phyloP scores from a whole-genome alignment of 2,113 vertebrate genomes.

The Oncorhynchus clarkii region DNA sequence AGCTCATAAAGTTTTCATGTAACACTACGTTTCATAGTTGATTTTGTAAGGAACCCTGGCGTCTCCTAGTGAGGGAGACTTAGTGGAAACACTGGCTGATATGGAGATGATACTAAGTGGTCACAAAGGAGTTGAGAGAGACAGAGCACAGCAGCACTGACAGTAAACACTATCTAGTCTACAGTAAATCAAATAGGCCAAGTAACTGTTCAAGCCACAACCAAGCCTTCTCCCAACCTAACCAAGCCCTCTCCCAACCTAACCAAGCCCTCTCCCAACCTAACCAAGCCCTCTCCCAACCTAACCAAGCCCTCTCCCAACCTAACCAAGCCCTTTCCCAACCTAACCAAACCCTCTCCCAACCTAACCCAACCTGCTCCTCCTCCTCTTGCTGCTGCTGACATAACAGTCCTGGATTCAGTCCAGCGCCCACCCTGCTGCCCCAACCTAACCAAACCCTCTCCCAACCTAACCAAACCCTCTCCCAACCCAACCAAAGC shows the following conservation, averaged over 20 bases:
- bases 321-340: not conserved
- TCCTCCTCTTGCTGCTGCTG: too few species aligned
- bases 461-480: too few species aligned
- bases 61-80: not conserved
- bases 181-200: not conserved
- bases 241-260: not conserved
- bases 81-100: not conserved
- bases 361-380: too few species aligned
- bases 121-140: not conserved
- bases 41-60: constrained; percentile 10
- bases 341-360: not conserved
- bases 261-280: not conserved
- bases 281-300: not conserved
- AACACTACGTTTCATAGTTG: constrained; percentile 10
- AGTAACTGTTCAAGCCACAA: too few species aligned
- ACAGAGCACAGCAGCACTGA: not conserved
- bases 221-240: not conserved
- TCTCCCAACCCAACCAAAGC: not conserved
- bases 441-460: not conserved
- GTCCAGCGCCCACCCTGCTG: too few species aligned
- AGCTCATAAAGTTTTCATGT: constrained; percentile 19
- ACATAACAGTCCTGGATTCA: too few species aligned
- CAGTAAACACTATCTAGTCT: not conserved
- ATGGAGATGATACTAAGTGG: not conserved
- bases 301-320: not conserved